phyloP scores from a whole-genome alignment of 2,888 invertebrate genomes.

The Rotaria macrura region DNA sequence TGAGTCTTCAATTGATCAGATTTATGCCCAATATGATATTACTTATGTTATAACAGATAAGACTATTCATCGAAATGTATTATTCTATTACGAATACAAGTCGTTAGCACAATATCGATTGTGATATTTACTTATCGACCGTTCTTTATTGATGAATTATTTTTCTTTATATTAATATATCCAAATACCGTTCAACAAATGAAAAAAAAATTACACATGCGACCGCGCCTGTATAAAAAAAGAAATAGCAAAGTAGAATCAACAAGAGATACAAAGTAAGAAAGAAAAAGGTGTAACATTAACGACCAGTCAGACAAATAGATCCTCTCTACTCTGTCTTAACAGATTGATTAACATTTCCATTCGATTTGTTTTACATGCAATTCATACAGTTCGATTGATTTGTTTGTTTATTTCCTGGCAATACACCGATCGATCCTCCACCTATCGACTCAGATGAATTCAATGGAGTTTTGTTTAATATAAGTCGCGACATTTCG shows the following conservation, averaged over 20 bases:
- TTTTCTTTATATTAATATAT: neutral
- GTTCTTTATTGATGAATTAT: neutral
- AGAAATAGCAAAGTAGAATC: neutral
- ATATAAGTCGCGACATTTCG: constrained; percentile 25
- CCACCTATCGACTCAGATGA: neutral
- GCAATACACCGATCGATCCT: neutral
- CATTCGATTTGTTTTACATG: neutral
- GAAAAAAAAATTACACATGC: neutral
- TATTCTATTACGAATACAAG: no score
- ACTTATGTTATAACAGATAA: no score
- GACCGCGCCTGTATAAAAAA: neutral
- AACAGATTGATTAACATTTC: neutral
- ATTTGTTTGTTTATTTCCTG: neutral
- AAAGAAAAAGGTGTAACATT: neutral
- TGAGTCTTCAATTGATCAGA: no score
- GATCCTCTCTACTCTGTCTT: neutral
- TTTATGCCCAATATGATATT: no score
- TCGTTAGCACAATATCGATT: no score
- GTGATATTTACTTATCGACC: neutral
- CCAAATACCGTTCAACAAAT: neutral
- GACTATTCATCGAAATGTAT: no score
- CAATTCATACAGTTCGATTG: constrained; percentile 11
- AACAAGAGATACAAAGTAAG: neutral
- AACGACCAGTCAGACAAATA: neutral
- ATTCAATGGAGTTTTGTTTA: constrained; percentile 19